Evolutionary conservation across 2,888 invertebrate species (phyloP), one percentile per base, ranked within the genome.

Genomic region (Drosophila barbarae): DNA sequence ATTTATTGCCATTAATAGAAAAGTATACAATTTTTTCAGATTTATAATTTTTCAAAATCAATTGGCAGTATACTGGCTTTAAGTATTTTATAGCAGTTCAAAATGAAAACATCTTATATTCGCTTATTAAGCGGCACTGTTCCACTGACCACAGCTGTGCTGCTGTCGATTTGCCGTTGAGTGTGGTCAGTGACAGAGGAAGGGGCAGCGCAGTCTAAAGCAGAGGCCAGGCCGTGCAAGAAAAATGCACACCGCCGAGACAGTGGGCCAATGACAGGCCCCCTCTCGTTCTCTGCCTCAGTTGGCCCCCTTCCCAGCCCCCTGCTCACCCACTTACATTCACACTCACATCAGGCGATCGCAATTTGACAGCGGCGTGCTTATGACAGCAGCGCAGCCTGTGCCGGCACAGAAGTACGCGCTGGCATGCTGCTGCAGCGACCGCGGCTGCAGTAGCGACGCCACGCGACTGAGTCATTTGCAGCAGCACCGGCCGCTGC

Each of bases 401-500:
- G 57, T 50, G 58, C 56, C 60, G 71, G 58, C 67, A 65, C 30
- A 68, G 57, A 53, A 57, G 44, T 74, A 72, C 74, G 72, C 66
- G 46, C 44, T 60, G 78, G 76, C 74, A 78, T 78, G 76, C 74
- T 51, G 46, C 63, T 28, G 56, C 38, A 30, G n/a, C 63, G 39
- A 23, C 30, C 10, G 53, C 18, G 39, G 34, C 32, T 57, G 58
- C 26, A 28, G 35, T 30, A 5, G 42, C 38, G 38, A 41, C 72
- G 63, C 61, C 80, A 77, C 80, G 73, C 77, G 66, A 75, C 76
- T 78, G 78, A 83, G 68, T 79, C 83, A 83, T 70, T 73, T 66
- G 83, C 63, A 68, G 65, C 51, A 51, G 47, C 65, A 38, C 15
- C 64, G 12, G n/a, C 36, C 54, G 30, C 50, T 46, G 32, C 39